Conservation (phyloP, 1,140 invertebrate genomes). For the Frieseomelitta varia region DNA sequence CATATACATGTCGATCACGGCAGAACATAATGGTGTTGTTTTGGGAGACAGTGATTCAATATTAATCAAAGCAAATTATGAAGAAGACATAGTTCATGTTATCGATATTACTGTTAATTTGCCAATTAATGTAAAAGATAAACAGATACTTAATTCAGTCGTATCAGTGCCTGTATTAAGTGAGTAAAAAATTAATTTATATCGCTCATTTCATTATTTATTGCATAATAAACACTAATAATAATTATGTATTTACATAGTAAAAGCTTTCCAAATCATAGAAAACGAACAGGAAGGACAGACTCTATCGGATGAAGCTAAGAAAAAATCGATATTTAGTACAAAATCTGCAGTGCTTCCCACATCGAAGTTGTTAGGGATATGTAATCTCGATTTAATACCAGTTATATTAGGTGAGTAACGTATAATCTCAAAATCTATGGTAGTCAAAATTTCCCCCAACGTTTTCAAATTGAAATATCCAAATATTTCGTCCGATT, state of each 20-base stretch:
- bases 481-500: neutral
- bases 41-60: conserved; percentile 59
- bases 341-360: neutral
- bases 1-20: conserved; percentile 35
- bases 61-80: conserved; percentile 39
- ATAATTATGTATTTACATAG: conserved; percentile 15
- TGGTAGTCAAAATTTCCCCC: neutral
- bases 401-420: conserved; percentile 66
- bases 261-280: conserved; percentile 12
- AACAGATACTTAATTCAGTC: conserved; percentile 27
- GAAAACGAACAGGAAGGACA: neutral
- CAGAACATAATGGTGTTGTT: conserved; percentile 57
- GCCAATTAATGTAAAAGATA: conserved; percentile 17
- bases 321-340: conserved; percentile 19
- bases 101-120: conserved; percentile 54
- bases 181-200: conserved; percentile 56
- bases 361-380: conserved; percentile 42
- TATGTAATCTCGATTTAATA: conserved; percentile 69
- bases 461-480: neutral
- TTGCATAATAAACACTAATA: neutral
- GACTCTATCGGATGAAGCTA: conserved; percentile 2
- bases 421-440: neutral
- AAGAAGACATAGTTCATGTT: conserved; percentile 27
- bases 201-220: neutral
- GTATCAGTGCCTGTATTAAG: conserved; percentile 65